Evolutionary conservation across 92 coral and sea anemone species (phyloP), one percentile per base, ranked within the genome.

Genomic region (Desmophyllum pertusum): DNA sequence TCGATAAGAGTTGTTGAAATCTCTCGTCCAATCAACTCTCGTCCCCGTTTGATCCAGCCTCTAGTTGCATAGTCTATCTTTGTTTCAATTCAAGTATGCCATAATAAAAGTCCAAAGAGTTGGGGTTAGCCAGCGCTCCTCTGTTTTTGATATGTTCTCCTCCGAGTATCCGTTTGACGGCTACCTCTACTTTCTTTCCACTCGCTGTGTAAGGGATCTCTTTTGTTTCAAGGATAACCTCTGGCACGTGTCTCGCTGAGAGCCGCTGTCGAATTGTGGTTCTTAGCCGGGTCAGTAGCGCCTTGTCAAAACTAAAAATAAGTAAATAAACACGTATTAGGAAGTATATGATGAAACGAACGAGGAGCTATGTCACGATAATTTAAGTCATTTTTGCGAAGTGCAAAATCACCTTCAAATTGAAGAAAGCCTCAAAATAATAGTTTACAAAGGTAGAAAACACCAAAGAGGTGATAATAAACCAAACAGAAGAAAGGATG

Each of bases 121-220:
- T 88, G 1, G 99, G 99, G 77, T 97, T 97, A 30, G 96, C 92
- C 9, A 94, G 87, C 18, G 98, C 97, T 4, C 98, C 98, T 83
- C 95, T 90, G 91, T 91, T 91, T 15, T 79, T 86, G 52, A 97
- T 78, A 18, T 85, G 78, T 63, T 90, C 97, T 37, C 99, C 98
- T 6, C 93, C 94, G 39, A 97, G 81, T 42, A 97, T 94, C 61
- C 92, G 88, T 89, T 94, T 97, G 35, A 97, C 99, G 5, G 98
- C 99, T 1, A 97, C 97, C 61, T 97, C 99, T 33, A 97, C 98
- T 85, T 97, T 97, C 80, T 97, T 97, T 13, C 99, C 99, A 59
- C 96, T 97, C 18, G 97, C 85, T 27, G 99, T 97, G 93, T 94
- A 93, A n/a, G 99, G 99, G 35, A 97, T 97, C 84, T 97, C 99